Base-by-base conservation (phyloP, 2,113 vertebrate species). In the Nycticryphes semicollaris region DNA sequence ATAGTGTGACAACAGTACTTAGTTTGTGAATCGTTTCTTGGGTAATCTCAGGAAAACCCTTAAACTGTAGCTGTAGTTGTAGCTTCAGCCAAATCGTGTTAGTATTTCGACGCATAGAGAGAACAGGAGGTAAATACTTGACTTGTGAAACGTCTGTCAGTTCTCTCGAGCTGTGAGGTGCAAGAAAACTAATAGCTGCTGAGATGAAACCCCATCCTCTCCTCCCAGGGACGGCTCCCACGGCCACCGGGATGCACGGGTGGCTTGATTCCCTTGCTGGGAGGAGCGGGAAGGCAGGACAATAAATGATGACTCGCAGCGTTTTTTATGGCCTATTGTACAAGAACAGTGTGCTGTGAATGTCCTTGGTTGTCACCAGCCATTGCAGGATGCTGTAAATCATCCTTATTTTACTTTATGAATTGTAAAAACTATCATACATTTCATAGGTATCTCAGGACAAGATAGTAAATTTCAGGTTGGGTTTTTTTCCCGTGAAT, bases 391-490 rank as follows among this genome's bases (percentile, higher is more conserved):
- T 9, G 23, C 76, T 82, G 63, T 96, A 94, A 96, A 95, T 96
- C 94, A 89, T 53, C 75, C 87, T 27, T 59, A 72, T 90, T 97
- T 96, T 94, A 93, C 82, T 95, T 95, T 92, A 95, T 93, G 94
- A 91, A 93, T 97, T 97, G 87, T 93, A 91, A 96, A 96, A 96
- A 91, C 87, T 77, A 89, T 88, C 95, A 93, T 91, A 92, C 56
- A 43, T 96, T 96, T 95, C 90, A 93, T 53, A 91, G 92, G 80
- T 95, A 93, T 93, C 92, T 95, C 89, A 95, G 88, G 92, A 91
- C 87, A 91, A 83, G 94, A 79, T 30, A 93, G 95, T 94, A 95
- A 97, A 97, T 96, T 88, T 90, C 72, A 78, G 66, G 53, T 30
- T 54, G 50, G 28, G 3, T 78, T 90, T 82, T 83, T 20, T 70